Evolutionary conservation across 1,140 invertebrate genomes (phyloP), one percentile per base, ranked within the genome.

Genomic region (Drosophila asahinai): DNA sequence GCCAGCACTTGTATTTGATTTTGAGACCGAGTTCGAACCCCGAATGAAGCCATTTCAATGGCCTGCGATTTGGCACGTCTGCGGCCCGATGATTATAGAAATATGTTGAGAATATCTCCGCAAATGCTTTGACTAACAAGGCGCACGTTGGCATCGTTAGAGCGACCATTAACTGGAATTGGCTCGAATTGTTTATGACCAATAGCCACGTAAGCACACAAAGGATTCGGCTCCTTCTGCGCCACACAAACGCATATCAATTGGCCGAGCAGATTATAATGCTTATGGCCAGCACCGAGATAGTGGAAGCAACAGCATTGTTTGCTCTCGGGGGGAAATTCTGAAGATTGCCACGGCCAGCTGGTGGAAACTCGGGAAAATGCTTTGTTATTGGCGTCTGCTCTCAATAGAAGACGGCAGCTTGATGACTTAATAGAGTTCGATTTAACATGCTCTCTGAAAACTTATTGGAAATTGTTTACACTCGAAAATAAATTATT

Each of bases 81-180:
- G 45, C 36, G 33, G n/a, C 11, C 40, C 30, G 47, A 38, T 61
- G 71, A 74, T 73, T 73, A 73, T 73, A 73, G 67, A 73, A 73
- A 73, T 73, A 73, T 73, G 71, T 45, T 42, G 71, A 38, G 68
- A 60, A 73, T 72, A 60, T 68, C 67, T 49, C 47, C 7, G 30
- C 49, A 49, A 71, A 42, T 60, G 68, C 68, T 73, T 73, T 47
- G 49, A 71, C 67, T 51, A 73, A 74, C 67, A 52, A 60, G 71
- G 55, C 67, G 71, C 71, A 74, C 71, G 71, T 73, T 74, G 38
- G 17, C 71, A 43, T 74, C 71, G 68, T 74, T 74, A 74, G 55
- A 6, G 1, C 9, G 19, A 22, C 67, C 71, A 74, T 74, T 61
- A 74, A 73, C 68, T 74, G 71, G 68, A 74, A 74, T 74, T 74